Conservation (phyloP, 2,113 vertebrate species). For the Tinamus guttatus region DNA sequence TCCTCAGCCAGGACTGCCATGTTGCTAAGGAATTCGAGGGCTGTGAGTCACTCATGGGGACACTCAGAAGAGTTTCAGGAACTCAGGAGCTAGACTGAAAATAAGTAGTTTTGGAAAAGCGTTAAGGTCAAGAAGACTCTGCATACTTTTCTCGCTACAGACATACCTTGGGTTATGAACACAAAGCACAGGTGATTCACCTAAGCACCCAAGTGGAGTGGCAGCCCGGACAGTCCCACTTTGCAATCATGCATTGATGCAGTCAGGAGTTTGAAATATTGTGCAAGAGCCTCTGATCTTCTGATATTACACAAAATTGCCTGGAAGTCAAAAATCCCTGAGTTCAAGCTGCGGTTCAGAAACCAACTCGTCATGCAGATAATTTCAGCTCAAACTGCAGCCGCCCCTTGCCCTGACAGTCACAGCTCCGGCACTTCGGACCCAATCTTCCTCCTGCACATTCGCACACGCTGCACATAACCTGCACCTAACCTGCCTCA, state of each 20-base stretch:
- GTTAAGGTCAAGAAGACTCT: background rate
- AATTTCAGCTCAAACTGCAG: background rate
- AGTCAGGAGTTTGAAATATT: accelerated
- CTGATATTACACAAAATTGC: background rate
- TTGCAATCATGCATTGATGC: background rate
- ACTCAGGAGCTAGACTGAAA: accelerated
- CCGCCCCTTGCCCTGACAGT: background rate
- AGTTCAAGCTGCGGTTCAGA: background rate
- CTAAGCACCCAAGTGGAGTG: background rate
- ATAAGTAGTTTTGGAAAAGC: background rate
- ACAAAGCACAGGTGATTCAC: background rate
- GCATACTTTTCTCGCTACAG: background rate
- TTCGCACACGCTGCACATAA: background rate
- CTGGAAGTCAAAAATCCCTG: background rate
- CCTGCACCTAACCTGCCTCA: no score
- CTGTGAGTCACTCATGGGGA: background rate
- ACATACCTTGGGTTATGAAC: background rate
- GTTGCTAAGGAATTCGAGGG: background rate
- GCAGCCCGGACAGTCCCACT: background rate
- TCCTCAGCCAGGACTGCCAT: background rate
- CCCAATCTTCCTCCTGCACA: background rate
- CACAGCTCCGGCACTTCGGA: background rate
- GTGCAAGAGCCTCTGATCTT: background rate
- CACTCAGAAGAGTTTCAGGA: background rate
- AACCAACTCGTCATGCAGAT: background rate